Evolutionary conservation across 2,797 vertebrate genomes (phyloP).

Genomic region (Graptemys geographica): DNA sequence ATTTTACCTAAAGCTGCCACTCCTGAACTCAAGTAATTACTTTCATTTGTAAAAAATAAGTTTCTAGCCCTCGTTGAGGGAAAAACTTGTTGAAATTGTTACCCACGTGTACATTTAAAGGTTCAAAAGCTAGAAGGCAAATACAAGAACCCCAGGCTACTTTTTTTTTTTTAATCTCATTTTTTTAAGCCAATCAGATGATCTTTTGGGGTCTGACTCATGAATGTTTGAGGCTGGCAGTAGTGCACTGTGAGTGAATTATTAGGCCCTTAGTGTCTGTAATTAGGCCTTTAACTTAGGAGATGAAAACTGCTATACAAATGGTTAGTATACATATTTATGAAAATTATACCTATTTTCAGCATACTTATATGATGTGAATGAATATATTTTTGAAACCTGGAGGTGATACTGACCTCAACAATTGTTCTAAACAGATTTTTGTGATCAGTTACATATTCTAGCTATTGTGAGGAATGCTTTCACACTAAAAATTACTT

Average conservation of each 20-base stretch:
- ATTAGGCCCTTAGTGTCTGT: background rate
- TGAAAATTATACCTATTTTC: background rate
- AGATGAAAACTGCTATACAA: constrained; percentile 1
- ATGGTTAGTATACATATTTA: background rate
- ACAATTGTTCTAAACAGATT: background rate
- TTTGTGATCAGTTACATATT: background rate
- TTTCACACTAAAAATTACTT: background rate
- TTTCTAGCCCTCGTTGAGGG: constrained; percentile 63
- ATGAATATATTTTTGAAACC: background rate
- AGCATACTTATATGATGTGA: background rate
- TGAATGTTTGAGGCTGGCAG: constrained; percentile 22
- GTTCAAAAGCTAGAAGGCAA: background rate
- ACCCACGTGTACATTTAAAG: background rate
- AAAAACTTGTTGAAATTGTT: constrained; percentile 2
- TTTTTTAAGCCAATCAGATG: background rate
- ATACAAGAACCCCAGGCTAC: constrained; percentile 40
- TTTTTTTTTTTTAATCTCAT: background rate
- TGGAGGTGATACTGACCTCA: background rate
- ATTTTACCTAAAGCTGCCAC: constrained; percentile 42
- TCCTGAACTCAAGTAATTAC: constrained; percentile 48
- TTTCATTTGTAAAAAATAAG: constrained; percentile 47
- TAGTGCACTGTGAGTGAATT: background rate
- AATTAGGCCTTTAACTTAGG: background rate
- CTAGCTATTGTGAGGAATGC: background rate
- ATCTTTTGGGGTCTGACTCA: constrained; percentile 24